Base-by-base conservation (phyloP, 1,140 invertebrate genomes). In the Procambarus clarkii region DNA sequence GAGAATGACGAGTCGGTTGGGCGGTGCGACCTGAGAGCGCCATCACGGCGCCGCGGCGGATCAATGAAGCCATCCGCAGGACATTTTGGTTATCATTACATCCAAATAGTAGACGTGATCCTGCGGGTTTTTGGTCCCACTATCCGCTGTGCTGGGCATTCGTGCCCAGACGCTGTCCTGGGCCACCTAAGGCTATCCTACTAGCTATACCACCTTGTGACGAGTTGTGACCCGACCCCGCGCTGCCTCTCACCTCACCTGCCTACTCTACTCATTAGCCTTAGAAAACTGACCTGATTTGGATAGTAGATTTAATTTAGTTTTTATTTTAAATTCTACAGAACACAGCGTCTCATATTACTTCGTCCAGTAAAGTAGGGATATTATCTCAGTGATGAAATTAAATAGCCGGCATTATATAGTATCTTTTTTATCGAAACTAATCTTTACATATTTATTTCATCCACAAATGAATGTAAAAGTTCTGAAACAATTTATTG, bases 141-240 rank as follows among this genome's bases (percentile, higher is more conserved):
- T 88, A 81, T 81, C 78, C 60, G 50, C 18, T 21, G 86, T 79
- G 76, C 81, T 60, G 79, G 69, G 34, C 77, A 74, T 34, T 80
- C 34, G 46, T 89, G 83, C 88, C 88, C 88, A 89, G 50, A 80
- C 64, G 64, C 71, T 89, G 88, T 89, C 83, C 88, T 46, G 69
- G 88, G 83, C 76, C 77, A 89, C 88, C 88, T 89, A 24, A 81
- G 46, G 54, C 34, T 34, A 34, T 1, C 34, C 34, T 34, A 64
- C 69, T n/a, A n/a, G 69, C 69, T 34, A 80, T 34, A 54, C 18
- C 80, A 77, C 1, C 34, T 34, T 34, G 34, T 34, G 34, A 34
- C 1, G 34, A 34, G 34, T 34, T 34, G 88, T 83, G 83, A 89
- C 80, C 64, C 71, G 88, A 88, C 58, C 44, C 34, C 34, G 34